phyloP scores from a whole-genome alignment of 2,888 invertebrate species.

The Hirtodrosophila cameraria region DNA sequence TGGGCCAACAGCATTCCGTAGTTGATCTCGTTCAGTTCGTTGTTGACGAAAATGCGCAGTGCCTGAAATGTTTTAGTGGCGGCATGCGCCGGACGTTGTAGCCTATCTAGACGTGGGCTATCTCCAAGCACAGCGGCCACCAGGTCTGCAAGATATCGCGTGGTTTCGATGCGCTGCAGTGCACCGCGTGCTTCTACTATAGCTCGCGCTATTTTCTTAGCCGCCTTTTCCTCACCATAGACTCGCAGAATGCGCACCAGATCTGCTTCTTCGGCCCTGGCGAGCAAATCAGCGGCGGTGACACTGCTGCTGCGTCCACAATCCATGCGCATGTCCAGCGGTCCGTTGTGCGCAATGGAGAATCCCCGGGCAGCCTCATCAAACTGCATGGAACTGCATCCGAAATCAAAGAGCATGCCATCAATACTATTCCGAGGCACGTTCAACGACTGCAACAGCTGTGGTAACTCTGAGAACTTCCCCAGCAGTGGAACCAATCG shows the following conservation, averaged over 20 bases:
- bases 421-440: constrained; percentile 90
- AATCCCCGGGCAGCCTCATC: constrained; percentile 93
- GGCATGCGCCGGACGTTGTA: constrained; percentile 90
- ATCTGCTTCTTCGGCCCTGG: constrained; percentile 90
- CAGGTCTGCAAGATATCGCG: constrained; percentile 91
- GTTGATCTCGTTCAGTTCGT: constrained; percentile 97
- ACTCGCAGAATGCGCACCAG: constrained; percentile 93
- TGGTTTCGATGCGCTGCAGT: constrained; percentile 91
- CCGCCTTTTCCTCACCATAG: constrained; percentile 96
- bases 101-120: constrained; percentile 87
- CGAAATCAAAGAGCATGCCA: constrained; percentile 95
- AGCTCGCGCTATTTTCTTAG: constrained; percentile 93
- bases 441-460: constrained; percentile 86
- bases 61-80: constrained; percentile 98
- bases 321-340: constrained; percentile 98
- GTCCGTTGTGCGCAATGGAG: constrained; percentile 92
- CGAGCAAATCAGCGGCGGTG: constrained; percentile 94
- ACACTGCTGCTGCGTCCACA: constrained; percentile 88
- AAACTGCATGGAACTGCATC: constrained; percentile 98
- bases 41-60: constrained; percentile 96
- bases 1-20: constrained; percentile 92
- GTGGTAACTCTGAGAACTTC: constrained; percentile 93
- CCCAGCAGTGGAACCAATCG: constrained; percentile 93
- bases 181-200: constrained; percentile 92
- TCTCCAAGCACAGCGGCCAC: constrained; percentile 87